A percentile compares a stretch with the other conserved stretches of the same genome.
phyloP scores from a whole-genome alignment of 2,888 invertebrate species.

The Cerceris rybyensis region DNA sequence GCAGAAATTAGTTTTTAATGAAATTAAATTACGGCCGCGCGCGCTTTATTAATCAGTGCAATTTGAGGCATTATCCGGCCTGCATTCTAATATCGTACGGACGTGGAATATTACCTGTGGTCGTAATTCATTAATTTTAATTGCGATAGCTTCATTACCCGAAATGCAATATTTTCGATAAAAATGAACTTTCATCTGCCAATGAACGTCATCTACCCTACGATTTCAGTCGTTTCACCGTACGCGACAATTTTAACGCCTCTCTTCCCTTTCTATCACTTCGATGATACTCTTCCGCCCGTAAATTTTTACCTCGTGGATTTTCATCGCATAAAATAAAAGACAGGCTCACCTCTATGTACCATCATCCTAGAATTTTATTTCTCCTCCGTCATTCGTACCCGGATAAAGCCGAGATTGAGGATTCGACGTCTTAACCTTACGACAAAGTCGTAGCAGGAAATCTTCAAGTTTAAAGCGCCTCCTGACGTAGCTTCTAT shows the following conservation, averaged over 20 bases:
- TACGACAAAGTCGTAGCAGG: conserved; percentile 38
- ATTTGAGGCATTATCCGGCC: not conserved
- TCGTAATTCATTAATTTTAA: conserved; percentile 40
- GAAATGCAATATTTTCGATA: conserved; percentile 11
- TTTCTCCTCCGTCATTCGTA: not conserved
- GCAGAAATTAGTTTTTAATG: conserved; percentile 35
- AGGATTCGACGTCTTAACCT: conserved; percentile 25
- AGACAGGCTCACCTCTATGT: not conserved
- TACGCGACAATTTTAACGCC: not conserved
- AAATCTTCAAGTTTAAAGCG: conserved; percentile 43
- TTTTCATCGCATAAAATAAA: not conserved
- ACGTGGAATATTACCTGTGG: conserved; percentile 17
- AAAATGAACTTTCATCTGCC: conserved; percentile 19
- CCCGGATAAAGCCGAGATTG: conserved; percentile 14
- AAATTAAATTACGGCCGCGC: conserved; percentile 18
- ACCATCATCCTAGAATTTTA: not conserved
- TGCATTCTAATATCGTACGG: conserved; percentile 19
- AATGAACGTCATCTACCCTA: not conserved
- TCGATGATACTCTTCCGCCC: not conserved
- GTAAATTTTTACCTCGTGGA: not conserved
- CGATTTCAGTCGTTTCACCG: conserved; percentile 1
- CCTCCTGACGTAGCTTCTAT: conserved; percentile 48
- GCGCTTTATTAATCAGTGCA: conserved; percentile 36
- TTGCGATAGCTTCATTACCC: conserved; percentile 10
- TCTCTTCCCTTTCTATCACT: not conserved